Evolutionary conservation across 2,113 vertebrate genomes (phyloP).

Genomic region (Lycaon pictus): DNA sequence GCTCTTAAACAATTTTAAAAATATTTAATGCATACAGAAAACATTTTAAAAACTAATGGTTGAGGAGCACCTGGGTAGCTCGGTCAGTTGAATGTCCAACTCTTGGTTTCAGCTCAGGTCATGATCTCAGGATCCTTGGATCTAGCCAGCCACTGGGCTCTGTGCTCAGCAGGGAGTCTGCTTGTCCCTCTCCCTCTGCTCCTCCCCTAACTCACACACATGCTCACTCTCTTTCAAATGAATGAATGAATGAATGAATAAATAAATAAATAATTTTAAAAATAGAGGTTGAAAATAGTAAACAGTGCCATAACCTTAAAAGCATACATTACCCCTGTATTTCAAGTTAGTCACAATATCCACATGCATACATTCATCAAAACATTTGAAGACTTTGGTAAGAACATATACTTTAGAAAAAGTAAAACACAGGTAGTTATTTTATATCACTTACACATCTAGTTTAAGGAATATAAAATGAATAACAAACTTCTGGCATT

Average conservation of each 20-base stretch:
- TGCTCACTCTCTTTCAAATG: not conserved
- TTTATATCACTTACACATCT: not conserved
- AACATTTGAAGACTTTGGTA: not conserved
- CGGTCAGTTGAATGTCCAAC: not conserved
- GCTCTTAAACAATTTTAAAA: constrained; percentile 4
- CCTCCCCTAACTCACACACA: not conserved
- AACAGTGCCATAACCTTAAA: not conserved
- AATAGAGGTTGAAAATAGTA: not conserved
- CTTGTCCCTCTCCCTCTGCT: not conserved
- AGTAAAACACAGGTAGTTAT: not conserved
- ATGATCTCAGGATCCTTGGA: not conserved
- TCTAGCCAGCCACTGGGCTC: not conserved
- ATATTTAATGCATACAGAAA: not conserved
- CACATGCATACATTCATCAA: not conserved
- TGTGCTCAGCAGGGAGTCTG: not conserved
- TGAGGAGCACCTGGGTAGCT: not conserved
- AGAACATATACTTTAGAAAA: not conserved
- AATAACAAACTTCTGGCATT: not conserved
- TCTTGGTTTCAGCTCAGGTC: not conserved
- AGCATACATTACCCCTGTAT: not conserved
- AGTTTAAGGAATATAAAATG: not conserved
- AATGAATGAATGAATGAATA: not conserved
- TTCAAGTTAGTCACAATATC: constrained; percentile 21
- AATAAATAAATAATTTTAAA: not conserved
- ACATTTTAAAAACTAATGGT: not conserved